Conservation (phyloP, 2,888 invertebrate species). For the Auanema sp. region DNA sequence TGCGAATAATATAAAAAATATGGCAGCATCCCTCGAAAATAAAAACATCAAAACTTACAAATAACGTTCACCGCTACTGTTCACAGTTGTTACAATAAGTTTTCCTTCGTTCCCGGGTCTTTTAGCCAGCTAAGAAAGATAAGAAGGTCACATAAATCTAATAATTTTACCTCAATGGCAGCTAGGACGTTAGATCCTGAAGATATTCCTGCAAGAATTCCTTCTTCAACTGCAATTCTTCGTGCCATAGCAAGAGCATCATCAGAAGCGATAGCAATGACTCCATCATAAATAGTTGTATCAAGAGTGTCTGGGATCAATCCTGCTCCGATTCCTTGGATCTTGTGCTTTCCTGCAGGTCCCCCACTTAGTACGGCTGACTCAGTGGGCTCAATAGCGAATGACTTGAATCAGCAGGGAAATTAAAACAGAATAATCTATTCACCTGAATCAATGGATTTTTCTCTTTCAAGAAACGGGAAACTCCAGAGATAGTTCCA, state of each 20-base stretch:
- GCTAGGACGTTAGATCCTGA: slow-evolving; percentile 49
- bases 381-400: slow-evolving; percentile 44
- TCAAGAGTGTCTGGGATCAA: slow-evolving; percentile 38
- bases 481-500: slow-evolving; percentile 49
- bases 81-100: slow-evolving; percentile 45
- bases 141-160: not conserved
- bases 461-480: slow-evolving; percentile 33
- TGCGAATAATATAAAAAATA: too few species aligned
- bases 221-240: slow-evolving; percentile 40
- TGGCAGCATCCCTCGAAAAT: too few species aligned
- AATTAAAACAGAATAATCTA: not conserved
- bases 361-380: slow-evolving; percentile 43
- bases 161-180: slow-evolving; percentile 32
- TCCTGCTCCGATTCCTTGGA: slow-evolving; percentile 51
- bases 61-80: slow-evolving; percentile 48
- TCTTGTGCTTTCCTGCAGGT: slow-evolving; percentile 34
- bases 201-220: slow-evolving; percentile 43
- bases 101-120: slow-evolving; percentile 44
- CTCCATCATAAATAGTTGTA: slow-evolving; percentile 21
- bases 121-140: slow-evolving; percentile 26
- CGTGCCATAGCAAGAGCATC: slow-evolving; percentile 43
- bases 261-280: slow-evolving; percentile 32
- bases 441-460: slow-evolving; percentile 30
- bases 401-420: slow-evolving; percentile 17
- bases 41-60: slow-evolving; percentile 24